Conservation (phyloP, 2,888 invertebrate species). For the Helobdella robusta region DNA sequence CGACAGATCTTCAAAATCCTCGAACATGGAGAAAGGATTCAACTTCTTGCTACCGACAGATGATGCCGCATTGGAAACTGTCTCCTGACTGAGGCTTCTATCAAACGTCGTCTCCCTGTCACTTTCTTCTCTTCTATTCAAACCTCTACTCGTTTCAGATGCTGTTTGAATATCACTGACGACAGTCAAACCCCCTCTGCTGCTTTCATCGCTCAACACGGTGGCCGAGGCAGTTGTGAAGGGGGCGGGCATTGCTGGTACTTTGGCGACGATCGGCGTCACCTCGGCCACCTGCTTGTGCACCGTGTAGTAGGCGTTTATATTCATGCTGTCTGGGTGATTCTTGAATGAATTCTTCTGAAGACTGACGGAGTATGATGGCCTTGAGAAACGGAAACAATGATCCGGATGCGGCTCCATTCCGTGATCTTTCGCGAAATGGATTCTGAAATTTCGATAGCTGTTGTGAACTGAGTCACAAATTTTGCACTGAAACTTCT, state of each 20-base stretch:
- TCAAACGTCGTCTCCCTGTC: neutral
- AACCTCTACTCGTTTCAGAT: too few relatives aligned
- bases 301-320: neutral
- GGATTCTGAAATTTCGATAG: constrained; percentile 45
- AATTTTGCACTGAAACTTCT: constrained; percentile 41
- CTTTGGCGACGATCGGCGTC: constrained; percentile 3
- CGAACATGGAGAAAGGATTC: constrained; percentile 27
- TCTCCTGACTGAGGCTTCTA: neutral
- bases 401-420: constrained; percentile 45
- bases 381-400: constrained; percentile 44
- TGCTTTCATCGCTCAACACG: neutral
- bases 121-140: neutral
- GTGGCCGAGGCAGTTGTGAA: neutral
- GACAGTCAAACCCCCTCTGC: neutral
- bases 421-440: constrained; percentile 46
- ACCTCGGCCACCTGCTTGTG: constrained; percentile 4
- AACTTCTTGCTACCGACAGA: neutral
- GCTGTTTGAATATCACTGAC: neutral
- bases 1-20: constrained; percentile 26
- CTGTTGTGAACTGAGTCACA: constrained; percentile 46
- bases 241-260: neutral
- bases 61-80: neutral
- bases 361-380: neutral
- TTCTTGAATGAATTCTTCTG: neutral
- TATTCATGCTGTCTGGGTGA: neutral